These are phyloP conservation scores for Desoria tigrina DNA, from an alignment of 2,888 invertebrate species.

Conservation along the genomic window DNA sequence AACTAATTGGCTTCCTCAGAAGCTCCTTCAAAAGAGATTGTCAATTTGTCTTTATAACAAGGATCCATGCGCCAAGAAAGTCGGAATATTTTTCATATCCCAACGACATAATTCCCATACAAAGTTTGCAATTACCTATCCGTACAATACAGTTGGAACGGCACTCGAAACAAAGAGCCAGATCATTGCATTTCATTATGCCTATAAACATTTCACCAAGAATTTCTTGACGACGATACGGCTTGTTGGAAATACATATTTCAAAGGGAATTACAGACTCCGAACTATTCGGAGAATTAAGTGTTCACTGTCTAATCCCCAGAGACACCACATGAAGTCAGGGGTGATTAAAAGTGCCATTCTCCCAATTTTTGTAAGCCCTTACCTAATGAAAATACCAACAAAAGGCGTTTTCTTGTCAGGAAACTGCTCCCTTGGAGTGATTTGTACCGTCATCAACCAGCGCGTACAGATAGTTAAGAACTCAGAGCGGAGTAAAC, in stretches of 20 bases:
- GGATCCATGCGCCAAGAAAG: too few relatives aligned
- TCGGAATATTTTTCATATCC: too few relatives aligned
- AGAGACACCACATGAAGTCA: constrained; percentile 17
- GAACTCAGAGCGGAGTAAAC: not conserved
- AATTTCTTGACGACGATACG: not conserved
- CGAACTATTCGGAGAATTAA: constrained; percentile 2
- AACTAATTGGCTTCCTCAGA: too few relatives aligned
- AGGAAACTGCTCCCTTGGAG: constrained; percentile 32
- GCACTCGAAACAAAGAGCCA: too few relatives aligned
- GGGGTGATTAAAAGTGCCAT: constrained; percentile 25
- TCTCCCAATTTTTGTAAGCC: constrained; percentile 22
- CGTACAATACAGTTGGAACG: too few relatives aligned
- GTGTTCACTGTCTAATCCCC: constrained; percentile 14
- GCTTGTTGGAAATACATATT: not conserved
- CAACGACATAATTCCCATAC: too few relatives aligned
- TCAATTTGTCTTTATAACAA: too few relatives aligned
- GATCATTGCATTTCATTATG: too few relatives aligned
- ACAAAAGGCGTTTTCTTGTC: constrained; percentile 49
- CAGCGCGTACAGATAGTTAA: not conserved
- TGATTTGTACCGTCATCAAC: constrained; percentile 44
- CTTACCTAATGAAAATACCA: constrained; percentile 46
- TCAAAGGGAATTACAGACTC: too few relatives aligned
- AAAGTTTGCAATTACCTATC: too few relatives aligned
- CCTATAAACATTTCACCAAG: too few relatives aligned
- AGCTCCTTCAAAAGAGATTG: too few relatives aligned